phyloP scores from a whole-genome alignment of 92 coral and sea anemone species.

The Epizoanthus illoricatus region DNA sequence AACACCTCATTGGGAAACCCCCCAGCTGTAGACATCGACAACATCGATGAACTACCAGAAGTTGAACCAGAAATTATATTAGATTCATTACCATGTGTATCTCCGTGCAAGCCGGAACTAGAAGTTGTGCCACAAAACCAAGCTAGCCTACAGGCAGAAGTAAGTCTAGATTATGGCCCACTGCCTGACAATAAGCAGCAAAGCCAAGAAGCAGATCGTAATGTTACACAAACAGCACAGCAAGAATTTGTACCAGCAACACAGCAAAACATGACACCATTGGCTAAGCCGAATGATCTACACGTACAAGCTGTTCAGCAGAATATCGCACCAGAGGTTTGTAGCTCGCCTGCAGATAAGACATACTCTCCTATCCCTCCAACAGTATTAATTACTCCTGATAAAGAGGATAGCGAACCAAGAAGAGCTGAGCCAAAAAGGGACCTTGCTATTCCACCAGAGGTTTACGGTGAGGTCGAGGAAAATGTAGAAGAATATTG shows the following conservation, averaged over 20 bases:
- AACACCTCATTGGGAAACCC: conserved; percentile 3
- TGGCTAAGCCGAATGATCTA: not conserved
- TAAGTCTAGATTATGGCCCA: not conserved
- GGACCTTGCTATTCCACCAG: conserved; percentile 38
- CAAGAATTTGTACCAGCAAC: conserved; percentile 14
- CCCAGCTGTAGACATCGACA: conserved; percentile 23
- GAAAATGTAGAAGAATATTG: conserved; percentile 37
- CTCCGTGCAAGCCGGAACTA: not conserved
- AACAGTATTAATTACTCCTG: conserved; percentile 17
- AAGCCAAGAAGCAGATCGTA: not conserved
- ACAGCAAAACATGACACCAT: not conserved
- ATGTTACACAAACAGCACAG: not conserved
- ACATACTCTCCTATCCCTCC: conserved; percentile 22
- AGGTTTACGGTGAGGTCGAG: conserved; percentile 35
- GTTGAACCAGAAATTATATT: conserved; percentile 23
- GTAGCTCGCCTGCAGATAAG: not conserved
- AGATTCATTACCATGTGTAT: conserved; percentile 11
- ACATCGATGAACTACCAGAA: conserved; percentile 36
- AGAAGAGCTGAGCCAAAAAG: not conserved
- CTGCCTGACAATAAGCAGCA: not conserved
- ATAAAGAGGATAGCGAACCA: conserved; percentile 25
- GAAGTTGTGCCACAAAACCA: not conserved
- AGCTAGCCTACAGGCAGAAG: not conserved
- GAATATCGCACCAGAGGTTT: conserved; percentile 13
- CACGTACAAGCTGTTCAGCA: not conserved